These are phyloP conservation scores for Mycetomoellerius zeteki DNA, from an alignment of 1,140 invertebrate genomes.

Conservation along the genomic window DNA sequence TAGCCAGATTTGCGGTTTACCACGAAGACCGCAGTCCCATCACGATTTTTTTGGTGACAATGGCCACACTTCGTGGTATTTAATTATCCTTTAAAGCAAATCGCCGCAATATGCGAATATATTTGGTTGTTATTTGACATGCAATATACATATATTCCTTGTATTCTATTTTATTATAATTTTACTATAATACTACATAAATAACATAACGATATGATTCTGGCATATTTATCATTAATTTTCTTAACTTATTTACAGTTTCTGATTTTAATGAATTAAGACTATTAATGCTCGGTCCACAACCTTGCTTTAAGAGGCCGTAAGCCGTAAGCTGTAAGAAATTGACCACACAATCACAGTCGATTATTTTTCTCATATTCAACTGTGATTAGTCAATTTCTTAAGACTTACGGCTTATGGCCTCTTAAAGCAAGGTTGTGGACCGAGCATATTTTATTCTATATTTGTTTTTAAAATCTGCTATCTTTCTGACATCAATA, in stretches of 20 bases:
- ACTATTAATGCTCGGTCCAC: too few species aligned
- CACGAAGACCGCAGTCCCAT: conserved; percentile 71
- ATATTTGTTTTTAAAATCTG: conserved; percentile 41
- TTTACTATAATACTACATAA: neutral
- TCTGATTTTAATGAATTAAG: neutral
- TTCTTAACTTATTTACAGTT: neutral
- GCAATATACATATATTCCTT: neutral
- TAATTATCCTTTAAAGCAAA: conserved; percentile 74
- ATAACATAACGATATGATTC: neutral
- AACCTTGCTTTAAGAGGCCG: too few species aligned
- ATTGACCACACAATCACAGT: too few species aligned
- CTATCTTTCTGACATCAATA: conserved; percentile 42
- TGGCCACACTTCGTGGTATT: conserved; percentile 70
- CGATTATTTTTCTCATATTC: too few species aligned
- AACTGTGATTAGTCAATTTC: too few species aligned
- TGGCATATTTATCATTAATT: neutral
- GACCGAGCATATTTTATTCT: conserved; percentile 18
- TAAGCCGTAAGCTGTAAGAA: too few species aligned
- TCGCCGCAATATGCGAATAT: conserved; percentile 57
- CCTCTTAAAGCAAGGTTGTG: too few species aligned
- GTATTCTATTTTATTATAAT: conserved; percentile 9
- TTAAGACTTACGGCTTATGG: too few species aligned
- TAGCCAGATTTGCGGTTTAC: conserved; percentile 75
- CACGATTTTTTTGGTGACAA: conserved; percentile 72
- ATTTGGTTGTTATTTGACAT: conserved; percentile 22